A percentile compares a stretch with the other conserved stretches of the same genome.
Evolutionary conservation across 2,113 vertebrate species (phyloP).

Genomic region (Forbesichthys papilliferus): DNA sequence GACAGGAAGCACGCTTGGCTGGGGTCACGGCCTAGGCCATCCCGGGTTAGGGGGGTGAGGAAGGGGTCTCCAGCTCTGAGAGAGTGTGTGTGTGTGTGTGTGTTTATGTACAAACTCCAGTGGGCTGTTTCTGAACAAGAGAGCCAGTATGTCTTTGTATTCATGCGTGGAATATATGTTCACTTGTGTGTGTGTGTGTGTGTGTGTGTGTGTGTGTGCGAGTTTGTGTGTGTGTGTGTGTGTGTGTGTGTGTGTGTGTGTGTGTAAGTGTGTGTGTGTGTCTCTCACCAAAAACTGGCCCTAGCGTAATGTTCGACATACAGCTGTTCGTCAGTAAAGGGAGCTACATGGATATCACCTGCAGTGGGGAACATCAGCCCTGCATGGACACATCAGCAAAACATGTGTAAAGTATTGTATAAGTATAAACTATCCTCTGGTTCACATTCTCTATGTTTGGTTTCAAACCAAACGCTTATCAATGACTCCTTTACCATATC

Average conservation of each 20-base stretch:
- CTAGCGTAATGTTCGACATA: conserved; percentile 80
- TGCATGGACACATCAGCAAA: conserved; percentile 31
- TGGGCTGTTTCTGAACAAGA: not conserved
- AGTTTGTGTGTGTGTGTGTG: not conserved
- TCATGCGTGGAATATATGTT: conserved; percentile 9
- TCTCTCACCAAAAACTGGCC: conserved; percentile 79
- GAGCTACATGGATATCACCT: conserved; percentile 80
- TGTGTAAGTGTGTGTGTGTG: not conserved
- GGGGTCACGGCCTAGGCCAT: conserved; percentile 32
- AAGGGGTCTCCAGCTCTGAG: conserved; percentile 10
- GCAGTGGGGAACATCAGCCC: conserved; percentile 82
- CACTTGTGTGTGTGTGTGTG: not conserved
- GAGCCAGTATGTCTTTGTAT: conserved; percentile 35
- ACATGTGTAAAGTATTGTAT: no score
- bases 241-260: conserved; percentile 8
- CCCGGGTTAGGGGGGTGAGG: conserved; percentile 10
- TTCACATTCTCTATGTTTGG: no score
- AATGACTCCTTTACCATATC: no score
- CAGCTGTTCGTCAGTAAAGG: conserved; percentile 83
- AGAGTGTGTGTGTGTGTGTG: conserved; percentile 2
- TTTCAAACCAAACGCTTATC: no score
- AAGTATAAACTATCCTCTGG: no score
- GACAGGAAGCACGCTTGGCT: conserved; percentile 50
- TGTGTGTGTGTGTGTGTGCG: not conserved
- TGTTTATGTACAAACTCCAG: not conserved